Evolutionary conservation across 2,797 vertebrate genomes (phyloP).

Genomic region (Sebastolobus altivelis): DNA sequence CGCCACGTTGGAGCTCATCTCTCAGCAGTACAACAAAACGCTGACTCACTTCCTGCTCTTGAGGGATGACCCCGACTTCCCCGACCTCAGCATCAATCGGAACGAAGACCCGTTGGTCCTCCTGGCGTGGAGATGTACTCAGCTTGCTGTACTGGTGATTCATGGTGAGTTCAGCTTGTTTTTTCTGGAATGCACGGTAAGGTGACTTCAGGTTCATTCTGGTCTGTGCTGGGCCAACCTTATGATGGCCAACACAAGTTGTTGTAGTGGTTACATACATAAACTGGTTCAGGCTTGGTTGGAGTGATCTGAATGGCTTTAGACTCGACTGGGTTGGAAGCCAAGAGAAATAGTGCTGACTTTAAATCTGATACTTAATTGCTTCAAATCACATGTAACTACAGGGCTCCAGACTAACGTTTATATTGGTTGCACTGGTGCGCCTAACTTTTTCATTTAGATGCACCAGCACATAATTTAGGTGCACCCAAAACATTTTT

Average conservation of each 20-base stretch:
- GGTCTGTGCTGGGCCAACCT: not conserved
- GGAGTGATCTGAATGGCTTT: not conserved
- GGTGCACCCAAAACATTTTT: too few relatives aligned
- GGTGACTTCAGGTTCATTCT: not conserved
- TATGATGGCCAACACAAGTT: not conserved
- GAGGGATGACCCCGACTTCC: constrained; percentile 94
- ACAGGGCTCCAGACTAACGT: too few relatives aligned
- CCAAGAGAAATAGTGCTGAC: not conserved
- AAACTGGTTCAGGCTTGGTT: not conserved
- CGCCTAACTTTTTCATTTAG: too few relatives aligned
- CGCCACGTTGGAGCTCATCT: constrained; percentile 95
- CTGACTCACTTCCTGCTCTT: constrained; percentile 97
- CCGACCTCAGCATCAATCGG: constrained; percentile 95
- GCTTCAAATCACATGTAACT: not conserved
- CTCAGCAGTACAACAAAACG: constrained; percentile 97
- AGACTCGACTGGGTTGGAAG: not conserved
- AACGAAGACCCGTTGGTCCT: constrained; percentile 98
- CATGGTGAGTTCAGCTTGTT: constrained; percentile 88
- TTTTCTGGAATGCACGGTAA: not conserved
- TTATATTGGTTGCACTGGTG: too few relatives aligned
- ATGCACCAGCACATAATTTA: too few relatives aligned
- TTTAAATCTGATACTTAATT: not conserved
- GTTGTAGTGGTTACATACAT: not conserved
- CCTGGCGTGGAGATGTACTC: constrained; percentile 95
- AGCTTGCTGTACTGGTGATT: constrained; percentile 93